Percentiles rank a stretch among this genome's conserved stretches.
These are phyloP conservation scores for Danio jaintianensis DNA, from an alignment of 2,797 vertebrate genomes.

Conservation along the genomic window DNA sequence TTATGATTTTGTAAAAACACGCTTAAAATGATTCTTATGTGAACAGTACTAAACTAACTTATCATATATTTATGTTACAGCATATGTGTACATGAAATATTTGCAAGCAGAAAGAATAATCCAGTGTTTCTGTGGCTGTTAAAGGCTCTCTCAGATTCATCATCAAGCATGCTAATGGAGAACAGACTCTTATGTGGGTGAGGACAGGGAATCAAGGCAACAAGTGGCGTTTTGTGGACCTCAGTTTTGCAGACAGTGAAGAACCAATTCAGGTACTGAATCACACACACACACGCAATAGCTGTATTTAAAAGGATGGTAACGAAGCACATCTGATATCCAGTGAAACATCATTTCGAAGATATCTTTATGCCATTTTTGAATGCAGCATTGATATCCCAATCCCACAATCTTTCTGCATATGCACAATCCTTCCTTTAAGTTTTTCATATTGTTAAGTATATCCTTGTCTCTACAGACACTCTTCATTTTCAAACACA, in stretches of 20 bases:
- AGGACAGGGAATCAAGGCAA: conserved; percentile 80
- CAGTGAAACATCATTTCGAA: too few relatives aligned
- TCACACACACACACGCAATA: neutral
- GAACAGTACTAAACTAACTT: neutral
- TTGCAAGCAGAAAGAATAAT: neutral
- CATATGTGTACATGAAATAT: neutral
- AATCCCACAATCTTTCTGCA: too few relatives aligned
- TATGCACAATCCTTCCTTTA: too few relatives aligned
- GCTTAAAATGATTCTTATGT: neutral
- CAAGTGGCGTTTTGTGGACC: conserved; percentile 80
- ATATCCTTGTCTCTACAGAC: too few relatives aligned
- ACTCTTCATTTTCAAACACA: too few relatives aligned
- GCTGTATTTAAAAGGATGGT: too few relatives aligned
- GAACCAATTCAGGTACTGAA: conserved; percentile 74
- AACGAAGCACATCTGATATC: too few relatives aligned
- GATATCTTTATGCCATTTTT: too few relatives aligned
- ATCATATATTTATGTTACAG: neutral
- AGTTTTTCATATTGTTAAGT: too few relatives aligned
- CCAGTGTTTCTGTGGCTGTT: neutral
- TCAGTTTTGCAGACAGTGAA: conserved; percentile 71
- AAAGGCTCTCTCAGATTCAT: conserved; percentile 78
- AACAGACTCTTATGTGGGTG: conserved; percentile 74
- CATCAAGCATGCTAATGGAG: conserved; percentile 64
- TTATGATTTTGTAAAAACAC: neutral
- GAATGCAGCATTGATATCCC: too few relatives aligned